A percentile compares a stretch with the other conserved stretches of the same genome.
phyloP scores from a whole-genome alignment of 2,888 invertebrate genomes.

The Athalia circularis region DNA sequence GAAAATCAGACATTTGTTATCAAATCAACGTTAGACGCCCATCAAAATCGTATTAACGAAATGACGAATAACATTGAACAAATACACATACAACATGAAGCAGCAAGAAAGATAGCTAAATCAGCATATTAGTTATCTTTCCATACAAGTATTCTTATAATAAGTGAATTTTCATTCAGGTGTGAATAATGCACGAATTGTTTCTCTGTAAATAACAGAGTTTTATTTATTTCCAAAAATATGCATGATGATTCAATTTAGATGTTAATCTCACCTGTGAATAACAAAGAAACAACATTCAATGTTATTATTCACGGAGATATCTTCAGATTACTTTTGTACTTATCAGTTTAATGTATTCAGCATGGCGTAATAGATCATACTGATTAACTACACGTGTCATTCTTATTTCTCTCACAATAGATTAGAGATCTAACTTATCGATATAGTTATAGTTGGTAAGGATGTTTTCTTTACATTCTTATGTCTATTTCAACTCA shows the following conservation, averaged over 20 bases:
- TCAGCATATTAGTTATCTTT: not conserved
- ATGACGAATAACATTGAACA: not conserved
- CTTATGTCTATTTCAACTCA: not conserved
- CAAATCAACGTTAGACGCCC: slow-evolving; percentile 40
- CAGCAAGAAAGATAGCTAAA: not conserved
- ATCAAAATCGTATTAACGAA: slow-evolving; percentile 24
- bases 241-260: slow-evolving; percentile 17
- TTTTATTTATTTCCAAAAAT: slow-evolving; percentile 29
- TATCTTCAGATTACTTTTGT: slow-evolving; percentile 23
- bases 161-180: slow-evolving; percentile 1
- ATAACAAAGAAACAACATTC: no score
- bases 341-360: slow-evolving; percentile 9
- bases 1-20: slow-evolving; percentile 47
- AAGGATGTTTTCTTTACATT: slow-evolving; percentile 26
- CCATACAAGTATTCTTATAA: not conserved
- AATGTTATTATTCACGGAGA: slow-evolving; percentile 26
- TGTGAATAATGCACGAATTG: slow-evolving; percentile 21
- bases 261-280: no score
- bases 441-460: slow-evolving; percentile 13
- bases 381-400: slow-evolving; percentile 18
- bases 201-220: slow-evolving; percentile 40
- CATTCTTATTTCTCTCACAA: slow-evolving; percentile 22
- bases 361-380: slow-evolving; percentile 23
- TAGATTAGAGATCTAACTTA: slow-evolving; percentile 28
- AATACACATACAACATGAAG: not conserved